phyloP scores from a whole-genome alignment of 2,888 invertebrate genomes.

The Parthenolecanium corni region DNA sequence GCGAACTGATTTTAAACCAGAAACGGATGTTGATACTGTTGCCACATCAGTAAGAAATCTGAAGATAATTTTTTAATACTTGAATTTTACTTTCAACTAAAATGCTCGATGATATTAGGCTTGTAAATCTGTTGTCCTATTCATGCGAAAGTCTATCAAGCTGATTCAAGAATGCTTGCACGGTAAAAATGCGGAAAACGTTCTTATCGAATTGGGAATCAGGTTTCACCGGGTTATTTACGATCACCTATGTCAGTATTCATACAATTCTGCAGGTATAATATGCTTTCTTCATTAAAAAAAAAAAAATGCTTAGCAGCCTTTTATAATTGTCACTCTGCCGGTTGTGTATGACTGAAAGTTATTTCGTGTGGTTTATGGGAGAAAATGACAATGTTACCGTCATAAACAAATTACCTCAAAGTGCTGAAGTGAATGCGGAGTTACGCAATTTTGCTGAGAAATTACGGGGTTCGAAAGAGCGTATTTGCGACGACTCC shows the following conservation, averaged over 20 bases:
- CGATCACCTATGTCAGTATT: constrained; percentile 87
- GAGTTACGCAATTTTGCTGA: constrained; percentile 11
- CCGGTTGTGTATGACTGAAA: neutral
- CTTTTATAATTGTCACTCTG: neutral
- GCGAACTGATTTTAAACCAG: constrained; percentile 86
- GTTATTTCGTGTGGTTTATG: constrained; percentile 2
- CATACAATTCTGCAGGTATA: constrained; percentile 81
- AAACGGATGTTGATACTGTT: constrained; percentile 68
- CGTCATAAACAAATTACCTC: constrained; percentile 6
- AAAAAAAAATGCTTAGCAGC: neutral
- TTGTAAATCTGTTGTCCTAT: constrained; percentile 70
- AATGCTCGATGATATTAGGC: constrained; percentile 48
- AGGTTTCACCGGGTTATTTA: constrained; percentile 87
- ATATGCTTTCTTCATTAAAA: constrained; percentile 5
- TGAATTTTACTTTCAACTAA: neutral
- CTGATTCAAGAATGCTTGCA: constrained; percentile 73
- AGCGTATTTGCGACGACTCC: neutral
- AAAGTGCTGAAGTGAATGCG: constrained; percentile 12
- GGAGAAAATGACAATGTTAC: constrained; percentile 7
- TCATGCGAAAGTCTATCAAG: constrained; percentile 61
- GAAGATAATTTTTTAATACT: constrained; percentile 11
- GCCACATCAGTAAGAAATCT: constrained; percentile 58
- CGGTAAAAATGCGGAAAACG: constrained; percentile 79
- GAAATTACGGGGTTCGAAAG: constrained; percentile 1
- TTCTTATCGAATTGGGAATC: constrained; percentile 78